Conservation (phyloP, 2,888 invertebrate genomes). For the Himalopsyche anomala region DNA sequence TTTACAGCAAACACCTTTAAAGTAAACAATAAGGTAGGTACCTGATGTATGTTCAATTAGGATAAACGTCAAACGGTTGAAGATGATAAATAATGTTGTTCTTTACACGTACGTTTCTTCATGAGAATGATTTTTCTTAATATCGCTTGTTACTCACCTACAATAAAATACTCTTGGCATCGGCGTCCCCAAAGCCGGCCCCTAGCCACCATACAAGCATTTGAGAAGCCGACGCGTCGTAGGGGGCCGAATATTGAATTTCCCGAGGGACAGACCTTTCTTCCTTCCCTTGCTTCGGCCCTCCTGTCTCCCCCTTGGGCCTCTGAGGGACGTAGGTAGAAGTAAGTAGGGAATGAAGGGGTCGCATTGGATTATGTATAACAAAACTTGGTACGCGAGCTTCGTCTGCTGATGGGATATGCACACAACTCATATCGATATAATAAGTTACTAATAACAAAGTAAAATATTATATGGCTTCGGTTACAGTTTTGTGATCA, state of each 20-base stretch:
- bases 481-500: no score
- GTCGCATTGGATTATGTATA: background rate
- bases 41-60: no score
- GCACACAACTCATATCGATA: no score
- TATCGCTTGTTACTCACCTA: background rate
- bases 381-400: background rate
- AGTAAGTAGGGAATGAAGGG: conserved; percentile 34
- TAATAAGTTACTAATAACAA: no score
- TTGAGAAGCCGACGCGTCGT: conserved; percentile 64
- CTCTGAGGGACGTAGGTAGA: conserved; percentile 13
- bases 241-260: conserved; percentile 80
- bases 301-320: conserved; percentile 67
- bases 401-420: background rate
- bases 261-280: conserved; percentile 77
- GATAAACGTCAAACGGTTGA: no score
- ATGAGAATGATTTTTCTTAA: background rate
- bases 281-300: conserved; percentile 71
- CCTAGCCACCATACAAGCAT: conserved; percentile 77
- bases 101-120: background rate
- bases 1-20: no score
- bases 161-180: conserved; percentile 22
- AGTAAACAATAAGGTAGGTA: no score
- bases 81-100: background rate
- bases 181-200: conserved; percentile 45
- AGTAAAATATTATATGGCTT: no score